Conservation (phyloP, 2,888 invertebrate species). For the Dinocampus coccinellae region DNA sequence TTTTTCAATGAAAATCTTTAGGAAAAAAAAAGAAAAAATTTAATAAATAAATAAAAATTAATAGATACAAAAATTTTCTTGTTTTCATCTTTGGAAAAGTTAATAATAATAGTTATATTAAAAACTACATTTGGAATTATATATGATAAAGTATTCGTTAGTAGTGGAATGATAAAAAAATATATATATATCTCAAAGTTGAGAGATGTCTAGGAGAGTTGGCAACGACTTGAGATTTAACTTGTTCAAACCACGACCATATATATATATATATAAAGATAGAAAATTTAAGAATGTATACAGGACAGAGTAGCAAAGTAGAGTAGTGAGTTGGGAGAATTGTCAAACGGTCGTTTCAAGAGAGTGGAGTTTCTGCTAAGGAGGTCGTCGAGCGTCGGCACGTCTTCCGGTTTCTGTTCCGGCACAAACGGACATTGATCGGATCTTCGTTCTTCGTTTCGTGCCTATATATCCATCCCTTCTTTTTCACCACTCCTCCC, state of each 20-base stretch:
- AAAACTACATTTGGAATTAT: background rate
- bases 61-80: too few relatives aligned
- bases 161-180: constrained; percentile 36
- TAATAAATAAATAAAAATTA: too few relatives aligned
- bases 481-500: background rate
- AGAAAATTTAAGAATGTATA: background rate
- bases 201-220: constrained; percentile 50
- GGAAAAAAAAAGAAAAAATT: too few relatives aligned
- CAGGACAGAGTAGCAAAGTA: too few relatives aligned
- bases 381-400: constrained; percentile 53
- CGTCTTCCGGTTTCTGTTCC: constrained; percentile 51
- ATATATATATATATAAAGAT: background rate
- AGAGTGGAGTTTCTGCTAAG: constrained; percentile 53
- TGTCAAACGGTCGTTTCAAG: constrained; percentile 42
- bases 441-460: constrained; percentile 44
- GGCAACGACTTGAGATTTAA: constrained; percentile 60
- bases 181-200: constrained; percentile 22
- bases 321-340: constrained; percentile 45
- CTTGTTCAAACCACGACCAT: constrained; percentile 48
- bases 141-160: constrained; percentile 32
- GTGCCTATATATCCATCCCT: background rate
- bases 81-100: too few relatives aligned
- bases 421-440: constrained; percentile 55
- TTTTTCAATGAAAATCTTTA: too few relatives aligned
- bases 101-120: too few relatives aligned